Conservation (phyloP, 1,140 invertebrate genomes). For the Penaeus indicus region DNA sequence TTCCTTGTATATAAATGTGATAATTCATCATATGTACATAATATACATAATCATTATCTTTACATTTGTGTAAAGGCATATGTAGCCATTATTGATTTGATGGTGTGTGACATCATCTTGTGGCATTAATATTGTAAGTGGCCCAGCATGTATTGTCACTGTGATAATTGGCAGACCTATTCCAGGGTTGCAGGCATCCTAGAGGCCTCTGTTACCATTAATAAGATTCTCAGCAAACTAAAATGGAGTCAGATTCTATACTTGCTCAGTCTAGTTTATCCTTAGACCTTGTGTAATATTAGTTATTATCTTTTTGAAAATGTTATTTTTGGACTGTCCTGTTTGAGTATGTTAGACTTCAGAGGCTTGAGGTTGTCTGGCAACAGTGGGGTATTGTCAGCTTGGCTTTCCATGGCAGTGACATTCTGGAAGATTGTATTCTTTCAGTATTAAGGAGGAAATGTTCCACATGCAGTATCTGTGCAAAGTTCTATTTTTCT, state of each 20-base stretch:
- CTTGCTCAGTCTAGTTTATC: background rate
- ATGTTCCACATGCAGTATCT: too few species aligned
- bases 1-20: slow-evolving; percentile 52
- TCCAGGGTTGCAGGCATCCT: slow-evolving; percentile 33
- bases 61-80: slow-evolving; percentile 64
- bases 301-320: too few species aligned
- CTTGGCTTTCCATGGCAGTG: too few species aligned
- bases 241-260: background rate
- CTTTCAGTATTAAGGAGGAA: too few species aligned
- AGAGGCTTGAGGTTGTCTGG: too few species aligned
- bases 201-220: slow-evolving; percentile 39
- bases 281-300: background rate
- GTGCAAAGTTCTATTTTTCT: too few species aligned
- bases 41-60: slow-evolving; percentile 57
- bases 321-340: too few species aligned
- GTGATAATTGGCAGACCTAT: slow-evolving; percentile 24
- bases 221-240: background rate
- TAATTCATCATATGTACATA: slow-evolving; percentile 39
- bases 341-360: too few species aligned
- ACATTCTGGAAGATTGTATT: too few species aligned
- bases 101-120: slow-evolving; percentile 59
- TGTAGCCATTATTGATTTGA: slow-evolving; percentile 60
- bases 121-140: slow-evolving; percentile 61
- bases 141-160: slow-evolving; percentile 29
- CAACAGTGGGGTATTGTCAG: too few species aligned